phyloP scores from a whole-genome alignment of 2,113 vertebrate genomes.

The Entomyzon cyanotis region DNA sequence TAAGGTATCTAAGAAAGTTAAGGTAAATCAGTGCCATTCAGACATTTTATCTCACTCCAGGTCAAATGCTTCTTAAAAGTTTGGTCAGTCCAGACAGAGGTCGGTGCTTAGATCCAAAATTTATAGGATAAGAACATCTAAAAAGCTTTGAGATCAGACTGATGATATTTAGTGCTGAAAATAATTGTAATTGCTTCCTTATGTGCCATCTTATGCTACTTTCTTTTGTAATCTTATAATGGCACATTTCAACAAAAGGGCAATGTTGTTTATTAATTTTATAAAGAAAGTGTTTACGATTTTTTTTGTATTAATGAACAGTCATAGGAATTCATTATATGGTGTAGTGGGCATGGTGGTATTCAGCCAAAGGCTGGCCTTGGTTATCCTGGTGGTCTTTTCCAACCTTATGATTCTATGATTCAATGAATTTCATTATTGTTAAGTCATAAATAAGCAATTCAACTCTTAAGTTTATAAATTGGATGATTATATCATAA shows the following conservation, averaged over 20 bases:
- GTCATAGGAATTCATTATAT: neutral
- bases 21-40: neutral
- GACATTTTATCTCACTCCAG: neutral
- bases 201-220: neutral
- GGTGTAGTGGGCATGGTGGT: rapidly evolving
- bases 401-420: neutral
- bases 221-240: neutral
- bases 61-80: neutral
- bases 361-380: neutral
- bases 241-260: neutral
- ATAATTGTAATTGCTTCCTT: neutral
- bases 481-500: neutral
- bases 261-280: neutral
- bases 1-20: neutral
- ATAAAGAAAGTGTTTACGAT: neutral
- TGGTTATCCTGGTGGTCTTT: neutral
- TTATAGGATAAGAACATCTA: neutral
- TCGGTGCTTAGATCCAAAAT: neutral
- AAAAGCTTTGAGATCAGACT: neutral
- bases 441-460: neutral
- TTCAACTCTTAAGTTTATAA: neutral
- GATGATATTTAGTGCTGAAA: neutral
- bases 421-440: neutral
- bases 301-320: neutral
- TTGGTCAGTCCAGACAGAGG: neutral